phyloP scores from a whole-genome alignment of 2,797 vertebrate species.

The Otus scops region DNA sequence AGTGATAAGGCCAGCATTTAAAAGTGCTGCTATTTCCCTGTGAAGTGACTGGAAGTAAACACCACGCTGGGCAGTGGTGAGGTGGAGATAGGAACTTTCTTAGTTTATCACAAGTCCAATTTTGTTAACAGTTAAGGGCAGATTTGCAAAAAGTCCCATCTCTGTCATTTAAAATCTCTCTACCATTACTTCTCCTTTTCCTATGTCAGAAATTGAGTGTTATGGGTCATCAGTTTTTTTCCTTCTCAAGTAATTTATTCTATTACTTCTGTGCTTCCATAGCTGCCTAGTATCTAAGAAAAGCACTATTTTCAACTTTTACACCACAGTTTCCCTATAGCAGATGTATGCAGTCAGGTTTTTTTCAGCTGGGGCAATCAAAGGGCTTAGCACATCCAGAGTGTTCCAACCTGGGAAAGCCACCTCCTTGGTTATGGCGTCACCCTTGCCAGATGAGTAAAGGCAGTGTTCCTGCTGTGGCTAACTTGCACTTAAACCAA shows the following conservation, averaged over 20 bases:
- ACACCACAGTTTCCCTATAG: background rate
- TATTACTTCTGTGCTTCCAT: background rate
- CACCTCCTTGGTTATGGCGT: background rate
- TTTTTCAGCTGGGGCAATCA: background rate
- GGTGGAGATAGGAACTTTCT: background rate
- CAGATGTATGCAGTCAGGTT: background rate
- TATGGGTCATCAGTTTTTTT: background rate
- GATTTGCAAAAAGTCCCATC: background rate
- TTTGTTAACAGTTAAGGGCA: background rate
- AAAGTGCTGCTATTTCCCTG: background rate
- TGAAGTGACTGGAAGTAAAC: background rate
- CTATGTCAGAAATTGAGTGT: accelerated
- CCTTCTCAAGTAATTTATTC: background rate
- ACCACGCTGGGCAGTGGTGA: accelerated
- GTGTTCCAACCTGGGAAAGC: background rate
- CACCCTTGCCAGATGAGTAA: background rate
- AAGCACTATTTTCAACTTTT: background rate
- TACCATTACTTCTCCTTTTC: background rate
- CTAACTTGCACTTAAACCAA: background rate
- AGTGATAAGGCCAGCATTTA: background rate
- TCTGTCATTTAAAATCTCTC: background rate
- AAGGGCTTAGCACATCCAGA: background rate
- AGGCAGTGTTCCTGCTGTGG: background rate
- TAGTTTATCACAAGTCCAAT: background rate
- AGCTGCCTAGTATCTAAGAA: background rate